Evolutionary conservation across 2,888 invertebrate genomes (phyloP).

Genomic region (Silvanus unidentatus): DNA sequence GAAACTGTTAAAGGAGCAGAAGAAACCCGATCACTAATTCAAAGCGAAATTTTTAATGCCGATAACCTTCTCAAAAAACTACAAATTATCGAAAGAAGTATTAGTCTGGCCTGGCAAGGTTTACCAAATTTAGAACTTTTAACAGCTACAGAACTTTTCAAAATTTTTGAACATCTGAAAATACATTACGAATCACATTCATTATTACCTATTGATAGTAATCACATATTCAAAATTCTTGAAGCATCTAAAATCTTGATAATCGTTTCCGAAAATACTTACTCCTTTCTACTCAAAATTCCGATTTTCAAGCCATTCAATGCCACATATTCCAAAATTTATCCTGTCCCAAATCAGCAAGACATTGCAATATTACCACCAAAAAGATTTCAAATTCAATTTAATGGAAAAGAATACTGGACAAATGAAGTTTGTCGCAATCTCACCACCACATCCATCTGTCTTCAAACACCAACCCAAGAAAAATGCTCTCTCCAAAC

Average conservation of each 20-base stretch:
- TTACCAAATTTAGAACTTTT: background rate
- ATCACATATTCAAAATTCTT: background rate
- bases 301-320: background rate
- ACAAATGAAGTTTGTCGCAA: background rate
- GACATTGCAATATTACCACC: background rate
- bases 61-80: background rate
- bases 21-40: background rate
- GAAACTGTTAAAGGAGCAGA: background rate
- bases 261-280: background rate
- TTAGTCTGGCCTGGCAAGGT: background rate
- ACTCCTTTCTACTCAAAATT: background rate
- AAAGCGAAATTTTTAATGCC: background rate
- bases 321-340: background rate
- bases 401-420: background rate
- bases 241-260: background rate
- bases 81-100: background rate
- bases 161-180: background rate
- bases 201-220: background rate
- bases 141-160: background rate
- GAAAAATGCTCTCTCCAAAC: background rate
- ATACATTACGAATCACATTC: background rate
- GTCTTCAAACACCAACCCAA: background rate
- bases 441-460: background rate
- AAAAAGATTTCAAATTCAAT: background rate
- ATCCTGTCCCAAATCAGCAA: constrained; percentile 1